Conservation (phyloP, 2,113 vertebrate species). For the Bambusicola thoracicus region DNA sequence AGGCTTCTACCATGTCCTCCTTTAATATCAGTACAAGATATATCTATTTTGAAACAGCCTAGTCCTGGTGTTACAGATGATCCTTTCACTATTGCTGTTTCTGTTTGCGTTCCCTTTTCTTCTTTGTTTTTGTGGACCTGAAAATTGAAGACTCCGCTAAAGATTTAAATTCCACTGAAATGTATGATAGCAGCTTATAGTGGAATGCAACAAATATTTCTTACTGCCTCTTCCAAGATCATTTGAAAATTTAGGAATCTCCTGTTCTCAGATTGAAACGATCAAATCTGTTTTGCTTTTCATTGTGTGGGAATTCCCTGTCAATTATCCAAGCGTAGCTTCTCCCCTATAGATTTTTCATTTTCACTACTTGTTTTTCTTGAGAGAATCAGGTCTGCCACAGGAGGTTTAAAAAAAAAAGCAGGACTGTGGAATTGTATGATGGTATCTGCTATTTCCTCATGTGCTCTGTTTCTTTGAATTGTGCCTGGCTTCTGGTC, state of each 20-base stretch:
- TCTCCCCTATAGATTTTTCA: not conserved
- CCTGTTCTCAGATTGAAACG: not conserved
- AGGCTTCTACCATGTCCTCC: not conserved
- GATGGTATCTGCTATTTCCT: not conserved
- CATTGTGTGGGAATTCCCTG: not conserved
- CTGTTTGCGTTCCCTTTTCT: not conserved
- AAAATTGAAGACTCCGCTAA: not conserved
- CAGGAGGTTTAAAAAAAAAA: not conserved
- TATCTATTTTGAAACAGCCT: not conserved
- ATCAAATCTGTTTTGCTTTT: not conserved
- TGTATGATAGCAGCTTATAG: not conserved
- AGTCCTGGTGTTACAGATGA: not conserved
- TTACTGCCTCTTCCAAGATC: not conserved
- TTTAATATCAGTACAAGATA: not conserved
- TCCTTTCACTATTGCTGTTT: not conserved
- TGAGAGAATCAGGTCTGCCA: not conserved
- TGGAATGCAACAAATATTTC: not conserved
- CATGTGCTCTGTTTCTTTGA: not conserved
- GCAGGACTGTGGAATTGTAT: not conserved
- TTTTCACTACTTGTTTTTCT: not conserved
- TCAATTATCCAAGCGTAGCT: not conserved
- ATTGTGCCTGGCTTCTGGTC: not conserved
- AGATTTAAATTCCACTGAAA: too few species aligned
- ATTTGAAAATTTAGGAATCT: not conserved
- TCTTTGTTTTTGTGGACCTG: not conserved